Base-by-base conservation (phyloP, 2,797 vertebrate species). In the Petrocephalus schoutedeni region DNA sequence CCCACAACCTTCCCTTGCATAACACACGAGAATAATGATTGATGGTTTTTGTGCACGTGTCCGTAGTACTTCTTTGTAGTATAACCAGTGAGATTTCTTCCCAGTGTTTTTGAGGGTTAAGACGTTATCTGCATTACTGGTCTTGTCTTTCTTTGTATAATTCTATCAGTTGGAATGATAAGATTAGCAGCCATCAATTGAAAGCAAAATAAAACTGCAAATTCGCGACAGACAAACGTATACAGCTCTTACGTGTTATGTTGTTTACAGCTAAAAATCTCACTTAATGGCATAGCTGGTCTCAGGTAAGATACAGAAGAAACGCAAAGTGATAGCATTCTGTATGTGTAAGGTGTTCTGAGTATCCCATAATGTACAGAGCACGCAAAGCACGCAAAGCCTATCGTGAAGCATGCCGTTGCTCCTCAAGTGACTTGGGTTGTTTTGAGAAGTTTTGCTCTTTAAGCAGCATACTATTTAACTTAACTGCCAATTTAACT, bases 121-220 rank as follows among this genome's bases (percentile, higher is more conserved):
- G 45, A 80, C 74, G 16, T 71, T 21, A 49, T n/a, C 74, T 45
- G 41, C 74, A 49, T 10, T 49, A 41, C 45, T 49, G 74, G 16
- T 49, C 7, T 49, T 45, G 74, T 80, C 74, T 80, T 80, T 77
- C 16, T 41, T 19, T 45, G 74, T 49, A 80, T 80, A 49, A 80
- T 80, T 80, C 41, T 80, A 49, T 80, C 74, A 80, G 74, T 80
- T 41, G 36, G n/a, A 80, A 80, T 80, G 74, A 80, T 80, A 80
- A 41, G 74, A 80, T 49, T 49, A n/a, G 74, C 45, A 80, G 41
- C 16, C 41, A n/a, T 45, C 74, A 49, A 49, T 10, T 80, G 16
- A n/a, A 49, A 21, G 36, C 7, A n/a, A 49, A 80, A 80, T 80
- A 49, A 41, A 80, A 80, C 16, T 41, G 71, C 16, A 80, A 80